phyloP scores from a whole-genome alignment of 30 jellyfish, hydroid and myxozoan genomes.

The Turritopsis dohrnii region DNA sequence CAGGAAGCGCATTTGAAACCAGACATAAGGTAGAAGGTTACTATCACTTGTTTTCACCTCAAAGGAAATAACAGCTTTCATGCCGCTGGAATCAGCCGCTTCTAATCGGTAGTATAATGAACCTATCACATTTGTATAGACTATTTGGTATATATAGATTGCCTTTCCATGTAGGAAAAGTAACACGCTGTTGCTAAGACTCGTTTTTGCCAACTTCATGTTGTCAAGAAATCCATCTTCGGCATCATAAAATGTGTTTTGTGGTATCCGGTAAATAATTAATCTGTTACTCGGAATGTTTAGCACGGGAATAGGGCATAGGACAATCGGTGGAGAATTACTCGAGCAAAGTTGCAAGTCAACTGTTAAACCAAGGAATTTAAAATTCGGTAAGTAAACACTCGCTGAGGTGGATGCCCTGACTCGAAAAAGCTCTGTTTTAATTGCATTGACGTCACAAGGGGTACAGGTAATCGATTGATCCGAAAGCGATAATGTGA shows the following conservation, averaged over 20 bases:
- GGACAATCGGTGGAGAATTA: constrained; percentile 12
- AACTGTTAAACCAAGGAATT: constrained; percentile 13
- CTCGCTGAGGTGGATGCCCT: not conserved
- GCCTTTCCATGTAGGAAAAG: not conserved
- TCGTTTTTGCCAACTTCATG: not conserved
- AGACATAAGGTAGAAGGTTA: not conserved
- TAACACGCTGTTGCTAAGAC: not conserved
- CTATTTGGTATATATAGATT: constrained; percentile 8
- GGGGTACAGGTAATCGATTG: not conserved
- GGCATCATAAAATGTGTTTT: constrained; percentile 19
- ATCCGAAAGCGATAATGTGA: not conserved
- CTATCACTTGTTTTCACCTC: not conserved
- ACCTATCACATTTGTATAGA: not conserved
- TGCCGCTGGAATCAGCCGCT: not conserved
- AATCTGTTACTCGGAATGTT: constrained; percentile 3
- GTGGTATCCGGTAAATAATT: not conserved
- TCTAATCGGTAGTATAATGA: not conserved
- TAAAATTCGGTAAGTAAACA: constrained; percentile 13
- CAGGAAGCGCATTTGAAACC: not conserved
- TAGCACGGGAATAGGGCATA: constrained; percentile 1
- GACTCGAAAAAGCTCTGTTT: not conserved
- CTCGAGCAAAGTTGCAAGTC: not conserved
- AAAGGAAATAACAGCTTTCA: not conserved
- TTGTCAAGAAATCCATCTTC: constrained; percentile 36
- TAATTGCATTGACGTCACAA: not conserved